Evolutionary conservation across 64 coral and sea anemone species (phyloP).

Genomic region (Platygyra sinensis): DNA sequence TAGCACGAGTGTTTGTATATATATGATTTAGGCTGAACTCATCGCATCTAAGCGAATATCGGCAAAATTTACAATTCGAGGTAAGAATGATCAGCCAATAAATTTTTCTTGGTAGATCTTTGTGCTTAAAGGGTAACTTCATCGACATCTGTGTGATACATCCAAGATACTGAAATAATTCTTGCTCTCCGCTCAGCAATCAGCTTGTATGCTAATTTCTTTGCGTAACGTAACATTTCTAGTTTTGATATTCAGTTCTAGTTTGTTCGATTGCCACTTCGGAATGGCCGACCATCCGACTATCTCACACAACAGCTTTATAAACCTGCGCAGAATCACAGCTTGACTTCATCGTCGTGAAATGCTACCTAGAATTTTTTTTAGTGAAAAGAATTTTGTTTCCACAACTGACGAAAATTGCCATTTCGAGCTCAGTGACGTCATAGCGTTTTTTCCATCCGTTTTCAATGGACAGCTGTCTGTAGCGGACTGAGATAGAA

Average conservation of each 20-base stretch:
- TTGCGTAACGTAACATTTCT: background rate
- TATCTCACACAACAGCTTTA: background rate
- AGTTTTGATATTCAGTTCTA: background rate
- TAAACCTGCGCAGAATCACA: background rate
- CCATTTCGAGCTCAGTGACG: slow-evolving; percentile 5
- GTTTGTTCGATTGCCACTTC: background rate
- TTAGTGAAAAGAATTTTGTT: slow-evolving; percentile 16
- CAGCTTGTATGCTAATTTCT: slow-evolving; percentile 7
- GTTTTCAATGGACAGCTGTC: background rate
- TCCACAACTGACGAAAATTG: slow-evolving; percentile 36
- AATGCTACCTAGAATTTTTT: background rate
- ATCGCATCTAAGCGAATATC: background rate
- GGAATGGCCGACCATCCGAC: background rate
- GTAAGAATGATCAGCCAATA: no score
- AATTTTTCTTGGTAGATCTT: background rate
- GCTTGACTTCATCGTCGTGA: background rate
- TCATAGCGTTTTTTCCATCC: background rate
- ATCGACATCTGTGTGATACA: background rate
- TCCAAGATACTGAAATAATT: background rate
- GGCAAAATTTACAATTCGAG: background rate
- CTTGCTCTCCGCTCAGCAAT: background rate
- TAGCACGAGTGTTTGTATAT: slow-evolving; percentile 9
- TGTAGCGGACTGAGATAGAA: background rate
- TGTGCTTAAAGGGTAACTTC: background rate
- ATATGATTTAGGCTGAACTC: background rate